phyloP scores from a whole-genome alignment of 1,140 invertebrate genomes.

The Papilio glaucus region DNA sequence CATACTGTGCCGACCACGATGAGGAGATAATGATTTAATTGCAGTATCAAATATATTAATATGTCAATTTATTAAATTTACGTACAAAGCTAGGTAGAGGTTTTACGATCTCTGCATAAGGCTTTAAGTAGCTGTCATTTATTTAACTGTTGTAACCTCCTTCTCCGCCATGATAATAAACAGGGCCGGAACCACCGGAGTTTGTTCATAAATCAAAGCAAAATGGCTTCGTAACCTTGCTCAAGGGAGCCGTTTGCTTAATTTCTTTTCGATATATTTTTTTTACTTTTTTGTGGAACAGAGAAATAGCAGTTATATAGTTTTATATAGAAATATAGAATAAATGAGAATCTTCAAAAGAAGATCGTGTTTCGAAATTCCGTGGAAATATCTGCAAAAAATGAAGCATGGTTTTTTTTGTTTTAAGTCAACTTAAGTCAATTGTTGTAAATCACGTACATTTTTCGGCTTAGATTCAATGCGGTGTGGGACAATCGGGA shows the following conservation, averaged over 20 bases:
- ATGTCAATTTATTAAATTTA: too few relatives aligned
- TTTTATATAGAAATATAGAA: not conserved
- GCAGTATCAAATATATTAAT: too few relatives aligned
- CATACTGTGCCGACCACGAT: too few relatives aligned
- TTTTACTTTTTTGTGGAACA: not conserved
- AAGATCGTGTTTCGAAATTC: too few relatives aligned
- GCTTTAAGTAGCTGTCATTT: slow-evolving; percentile 30
- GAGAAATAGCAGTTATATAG: not conserved
- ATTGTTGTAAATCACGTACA: not conserved
- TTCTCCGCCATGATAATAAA: slow-evolving; percentile 33
- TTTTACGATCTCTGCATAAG: slow-evolving; percentile 23
- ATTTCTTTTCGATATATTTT: slow-evolving; percentile 28
- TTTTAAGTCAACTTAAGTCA: too few relatives aligned
- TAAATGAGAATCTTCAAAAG: not conserved
- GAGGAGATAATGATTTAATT: too few relatives aligned
- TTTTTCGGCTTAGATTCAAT: slow-evolving; percentile 85
- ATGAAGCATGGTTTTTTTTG: too few relatives aligned
- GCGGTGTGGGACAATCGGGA: slow-evolving; percentile 91
- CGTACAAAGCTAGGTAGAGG: not conserved
- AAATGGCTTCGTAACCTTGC: slow-evolving; percentile 25
- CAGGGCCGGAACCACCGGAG: slow-evolving; percentile 28
- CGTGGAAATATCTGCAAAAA: too few relatives aligned
- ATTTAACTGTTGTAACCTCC: slow-evolving; percentile 28
- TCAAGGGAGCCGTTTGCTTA: slow-evolving; percentile 5
- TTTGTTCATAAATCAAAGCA: slow-evolving; percentile 30